Percentiles rank a stretch among this genome's conserved stretches.
Evolutionary conservation across 2,113 vertebrate genomes (phyloP).

Genomic region (Zeus faber): DNA sequence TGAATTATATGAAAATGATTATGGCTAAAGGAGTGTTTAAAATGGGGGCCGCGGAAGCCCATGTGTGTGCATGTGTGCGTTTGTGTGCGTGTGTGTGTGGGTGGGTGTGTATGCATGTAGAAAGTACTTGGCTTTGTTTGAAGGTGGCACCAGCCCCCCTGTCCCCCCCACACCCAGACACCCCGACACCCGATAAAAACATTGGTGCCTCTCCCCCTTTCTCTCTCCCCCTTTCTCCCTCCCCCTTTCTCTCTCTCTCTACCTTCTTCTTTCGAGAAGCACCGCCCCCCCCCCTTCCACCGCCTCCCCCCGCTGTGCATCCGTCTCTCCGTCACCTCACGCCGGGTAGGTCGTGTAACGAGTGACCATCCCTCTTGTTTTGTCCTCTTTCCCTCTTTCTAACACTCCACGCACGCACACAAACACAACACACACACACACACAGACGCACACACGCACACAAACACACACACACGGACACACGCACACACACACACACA

Average conservation of each 20-base stretch:
- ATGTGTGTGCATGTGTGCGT: slow-evolving; percentile 33
- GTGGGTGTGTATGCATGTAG: slow-evolving; percentile 16
- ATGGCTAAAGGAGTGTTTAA: slow-evolving; percentile 85
- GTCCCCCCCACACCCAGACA: slow-evolving; percentile 15
- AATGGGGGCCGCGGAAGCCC: slow-evolving; percentile 68
- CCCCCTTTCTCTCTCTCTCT: slow-evolving; percentile 3
- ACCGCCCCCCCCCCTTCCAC: neutral
- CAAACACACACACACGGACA: neutral
- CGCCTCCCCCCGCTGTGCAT: neutral
- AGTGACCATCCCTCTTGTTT: no score
- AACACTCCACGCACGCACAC: neutral
- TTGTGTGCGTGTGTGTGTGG: slow-evolving; percentile 34
- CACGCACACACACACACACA: slow-evolving; percentile 1
- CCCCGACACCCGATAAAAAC: slow-evolving; percentile 50
- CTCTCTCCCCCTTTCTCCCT: slow-evolving; percentile 17
- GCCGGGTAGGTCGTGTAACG: no score
- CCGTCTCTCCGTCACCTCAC: no score
- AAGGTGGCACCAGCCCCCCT: slow-evolving; percentile 61
- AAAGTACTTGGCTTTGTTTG: slow-evolving; percentile 72
- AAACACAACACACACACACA: neutral
- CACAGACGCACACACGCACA: slow-evolving; percentile 10
- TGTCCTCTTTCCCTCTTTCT: no score
- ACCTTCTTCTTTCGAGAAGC: no score
- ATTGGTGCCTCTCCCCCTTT: slow-evolving; percentile 39
- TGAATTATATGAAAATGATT: slow-evolving; percentile 88